These are phyloP conservation scores for Phengaris alcon DNA, from an alignment of 2,888 invertebrate species.

Conservation along the genomic window DNA sequence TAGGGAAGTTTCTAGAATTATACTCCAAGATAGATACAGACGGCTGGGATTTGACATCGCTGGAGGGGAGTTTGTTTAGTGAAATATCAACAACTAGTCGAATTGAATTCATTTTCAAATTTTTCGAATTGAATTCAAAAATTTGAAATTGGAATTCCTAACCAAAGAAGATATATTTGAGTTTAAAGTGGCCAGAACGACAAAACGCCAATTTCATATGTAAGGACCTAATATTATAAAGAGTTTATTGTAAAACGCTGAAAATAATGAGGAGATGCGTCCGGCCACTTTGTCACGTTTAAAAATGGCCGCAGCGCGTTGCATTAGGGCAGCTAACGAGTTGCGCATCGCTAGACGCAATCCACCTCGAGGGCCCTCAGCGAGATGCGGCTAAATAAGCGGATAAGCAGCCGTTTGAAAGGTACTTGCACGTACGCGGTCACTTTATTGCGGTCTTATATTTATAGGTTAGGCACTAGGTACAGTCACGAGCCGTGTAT, in stretches of 20 bases:
- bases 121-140: too few species aligned
- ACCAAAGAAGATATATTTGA: too few species aligned
- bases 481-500: neutral
- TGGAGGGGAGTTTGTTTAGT: too few species aligned
- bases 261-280: neutral
- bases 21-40: too few species aligned
- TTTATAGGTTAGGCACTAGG: neutral
- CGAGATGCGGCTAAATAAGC: slow-evolving; percentile 35
- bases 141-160: too few species aligned
- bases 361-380: slow-evolving; percentile 34
- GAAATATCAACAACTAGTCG: too few species aligned
- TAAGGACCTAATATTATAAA: neutral
- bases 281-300: slow-evolving; percentile 37
- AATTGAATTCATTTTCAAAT: too few species aligned
- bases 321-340: slow-evolving; percentile 40
- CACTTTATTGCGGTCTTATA: neutral
- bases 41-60: too few species aligned
- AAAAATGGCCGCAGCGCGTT: slow-evolving; percentile 34
- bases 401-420: slow-evolving; percentile 22
- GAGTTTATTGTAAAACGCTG: neutral
- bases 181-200: too few species aligned
- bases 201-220: too few species aligned
- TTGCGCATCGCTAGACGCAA: slow-evolving; percentile 34
- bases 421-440: slow-evolving; percentile 24
- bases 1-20: too few species aligned